Conservation (phyloP, 2,113 vertebrate species). For the Stegastes partitus region DNA sequence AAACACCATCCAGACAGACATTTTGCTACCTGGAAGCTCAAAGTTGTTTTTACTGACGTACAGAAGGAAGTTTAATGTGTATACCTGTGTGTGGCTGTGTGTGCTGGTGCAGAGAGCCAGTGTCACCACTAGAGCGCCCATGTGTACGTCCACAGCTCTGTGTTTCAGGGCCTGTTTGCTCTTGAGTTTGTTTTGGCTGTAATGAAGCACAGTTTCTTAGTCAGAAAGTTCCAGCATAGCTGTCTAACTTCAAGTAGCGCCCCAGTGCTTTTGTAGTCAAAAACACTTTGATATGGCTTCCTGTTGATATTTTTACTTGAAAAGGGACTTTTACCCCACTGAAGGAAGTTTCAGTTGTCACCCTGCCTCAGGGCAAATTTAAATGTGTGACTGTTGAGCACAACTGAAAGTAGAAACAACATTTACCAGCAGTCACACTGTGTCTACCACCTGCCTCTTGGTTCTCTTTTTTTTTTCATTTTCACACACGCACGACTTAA, state of each 20-base stretch:
- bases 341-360: slow-evolving; percentile 28
- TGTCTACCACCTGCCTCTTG: too few relatives aligned
- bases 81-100: background rate
- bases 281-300: background rate
- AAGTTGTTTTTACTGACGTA: background rate
- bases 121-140: slow-evolving; percentile 28
- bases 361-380: background rate
- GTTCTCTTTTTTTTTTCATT: too few relatives aligned
- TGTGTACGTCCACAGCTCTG: background rate
- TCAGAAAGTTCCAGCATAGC: background rate
- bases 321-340: slow-evolving; percentile 26
- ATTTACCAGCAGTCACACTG: background rate
- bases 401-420: background rate
- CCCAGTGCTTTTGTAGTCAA: background rate
- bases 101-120: background rate
- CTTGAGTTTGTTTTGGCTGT: slow-evolving; percentile 6
- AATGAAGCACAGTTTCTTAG: background rate
- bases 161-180: background rate
- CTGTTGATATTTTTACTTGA: background rate
- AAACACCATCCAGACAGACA: background rate
- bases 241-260: background rate
- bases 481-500: background rate
- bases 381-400: background rate
- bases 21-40: background rate
- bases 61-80: background rate